A percentile compares a stretch with the other conserved stretches of the same genome.
These are phyloP conservation scores for Microvelia longipes DNA, from an alignment of 1,140 invertebrate species.

Conservation along the genomic window DNA sequence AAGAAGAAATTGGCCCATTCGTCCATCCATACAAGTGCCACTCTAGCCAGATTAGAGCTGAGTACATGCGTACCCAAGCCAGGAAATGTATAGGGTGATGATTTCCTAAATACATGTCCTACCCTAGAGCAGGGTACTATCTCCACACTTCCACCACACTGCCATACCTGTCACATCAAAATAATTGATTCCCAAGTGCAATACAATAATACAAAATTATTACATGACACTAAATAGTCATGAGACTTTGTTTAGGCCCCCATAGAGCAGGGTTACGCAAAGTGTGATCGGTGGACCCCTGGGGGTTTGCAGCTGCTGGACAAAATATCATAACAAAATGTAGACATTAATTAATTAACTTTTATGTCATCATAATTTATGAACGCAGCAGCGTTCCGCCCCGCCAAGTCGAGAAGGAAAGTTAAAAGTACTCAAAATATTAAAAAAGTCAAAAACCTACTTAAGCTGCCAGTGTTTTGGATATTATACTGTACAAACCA, in stretches of 20 bases:
- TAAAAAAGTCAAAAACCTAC: no score
- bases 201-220: slow-evolving; percentile 8
- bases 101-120: slow-evolving; percentile 92
- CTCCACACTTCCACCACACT: slow-evolving; percentile 88
- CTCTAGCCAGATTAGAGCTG: slow-evolving; percentile 73
- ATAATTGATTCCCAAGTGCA: neutral
- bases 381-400: no score
- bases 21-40: slow-evolving; percentile 87
- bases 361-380: no score
- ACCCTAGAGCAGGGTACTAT: slow-evolving; percentile 93
- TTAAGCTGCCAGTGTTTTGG: no score
- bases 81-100: slow-evolving; percentile 81
- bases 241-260: neutral
- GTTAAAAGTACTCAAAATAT: no score
- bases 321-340: no score
- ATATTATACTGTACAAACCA: no score
- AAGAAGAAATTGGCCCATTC: slow-evolving; percentile 86
- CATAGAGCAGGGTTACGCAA: neutral
- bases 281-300: no score
- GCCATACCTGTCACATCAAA: slow-evolving; percentile 65
- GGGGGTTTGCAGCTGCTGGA: neutral
- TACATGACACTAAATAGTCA: slow-evolving; percentile 4
- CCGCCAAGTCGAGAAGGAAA: no score
- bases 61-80: slow-evolving; percentile 73
- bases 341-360: no score